Evolutionary conservation across 2,888 invertebrate species (phyloP).

Genomic region (Patella pellucida): DNA sequence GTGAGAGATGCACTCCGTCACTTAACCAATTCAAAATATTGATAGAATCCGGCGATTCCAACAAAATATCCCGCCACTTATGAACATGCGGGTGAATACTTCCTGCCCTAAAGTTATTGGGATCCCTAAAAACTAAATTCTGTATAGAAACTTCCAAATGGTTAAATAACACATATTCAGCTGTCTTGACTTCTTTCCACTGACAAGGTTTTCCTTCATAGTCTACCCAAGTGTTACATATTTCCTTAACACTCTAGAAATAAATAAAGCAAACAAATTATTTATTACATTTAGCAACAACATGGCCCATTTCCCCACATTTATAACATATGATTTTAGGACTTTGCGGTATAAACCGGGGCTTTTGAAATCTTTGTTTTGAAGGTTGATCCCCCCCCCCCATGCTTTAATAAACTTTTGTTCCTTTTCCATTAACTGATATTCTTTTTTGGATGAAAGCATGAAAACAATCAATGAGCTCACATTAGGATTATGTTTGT

Average conservation of each 20-base stretch:
- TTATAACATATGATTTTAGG: not conserved
- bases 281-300: not conserved
- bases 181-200: not conserved
- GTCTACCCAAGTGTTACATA: not conserved
- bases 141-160: not conserved
- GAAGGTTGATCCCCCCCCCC: not conserved
- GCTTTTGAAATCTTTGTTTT: not conserved
- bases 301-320: not conserved
- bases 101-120: not conserved
- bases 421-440: not conserved
- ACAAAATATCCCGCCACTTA: not conserved
- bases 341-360: not conserved
- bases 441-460: not conserved
- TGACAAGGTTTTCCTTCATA: not conserved
- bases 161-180: not conserved
- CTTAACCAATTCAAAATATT: not conserved
- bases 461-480: not conserved
- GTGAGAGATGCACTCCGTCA: too few relatives aligned
- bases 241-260: too few relatives aligned
- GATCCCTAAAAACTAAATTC: not conserved
- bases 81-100: not conserved
- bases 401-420: not conserved
- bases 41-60: not conserved
- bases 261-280: not conserved
- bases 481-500: not conserved